phyloP scores from a whole-genome alignment of 2,888 invertebrate species.

The Chydorus sphaericus region DNA sequence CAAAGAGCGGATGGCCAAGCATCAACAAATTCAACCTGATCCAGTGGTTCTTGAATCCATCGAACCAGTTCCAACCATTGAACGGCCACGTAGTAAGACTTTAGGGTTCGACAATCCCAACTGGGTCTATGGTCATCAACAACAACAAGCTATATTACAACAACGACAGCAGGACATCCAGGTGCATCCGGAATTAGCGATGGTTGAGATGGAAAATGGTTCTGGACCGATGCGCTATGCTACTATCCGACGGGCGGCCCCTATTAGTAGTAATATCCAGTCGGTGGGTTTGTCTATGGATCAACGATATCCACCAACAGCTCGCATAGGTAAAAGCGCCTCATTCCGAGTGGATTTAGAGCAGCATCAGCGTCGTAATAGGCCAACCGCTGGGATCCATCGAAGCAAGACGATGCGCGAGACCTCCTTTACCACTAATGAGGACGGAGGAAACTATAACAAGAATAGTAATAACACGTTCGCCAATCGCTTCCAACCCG shows the following conservation, averaged over 20 bases:
- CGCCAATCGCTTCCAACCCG: slow-evolving; percentile 1
- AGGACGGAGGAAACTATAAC: background rate
- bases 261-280: too few relatives aligned
- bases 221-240: slow-evolving; percentile 2
- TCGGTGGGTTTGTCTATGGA: too few relatives aligned
- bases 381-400: slow-evolving; percentile 4
- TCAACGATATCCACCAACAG: background rate
- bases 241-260: slow-evolving; percentile 11
- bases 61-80: background rate
- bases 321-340: background rate
- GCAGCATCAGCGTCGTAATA: background rate
- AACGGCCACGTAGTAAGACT: background rate
- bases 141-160: background rate
- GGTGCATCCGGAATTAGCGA: background rate
- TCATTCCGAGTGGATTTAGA: background rate
- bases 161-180: background rate
- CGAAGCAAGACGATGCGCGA: slow-evolving; percentile 15
- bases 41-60: background rate
- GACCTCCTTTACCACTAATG: background rate
- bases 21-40: background rate
- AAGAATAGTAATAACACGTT: background rate
- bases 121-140: slow-evolving; percentile 8
- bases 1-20: background rate
- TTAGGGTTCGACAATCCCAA: slow-evolving; percentile 10
- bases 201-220: background rate